Evolutionary conservation across 2,888 invertebrate species (phyloP).

Genomic region (Acanthosepion pharaonis): DNA sequence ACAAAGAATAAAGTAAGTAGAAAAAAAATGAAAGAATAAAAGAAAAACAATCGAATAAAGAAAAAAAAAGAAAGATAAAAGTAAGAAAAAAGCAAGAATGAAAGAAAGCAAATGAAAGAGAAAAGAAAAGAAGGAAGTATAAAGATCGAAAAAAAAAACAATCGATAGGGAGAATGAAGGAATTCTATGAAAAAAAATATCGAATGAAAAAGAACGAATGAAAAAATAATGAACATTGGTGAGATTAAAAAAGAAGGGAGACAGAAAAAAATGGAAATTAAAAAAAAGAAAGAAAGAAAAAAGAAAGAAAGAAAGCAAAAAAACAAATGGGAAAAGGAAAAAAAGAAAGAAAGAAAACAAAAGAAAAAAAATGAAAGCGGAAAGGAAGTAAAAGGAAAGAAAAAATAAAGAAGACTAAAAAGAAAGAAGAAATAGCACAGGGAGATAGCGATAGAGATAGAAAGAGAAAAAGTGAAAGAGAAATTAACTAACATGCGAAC

Average conservation of each 20-base stretch:
- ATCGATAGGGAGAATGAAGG: background rate
- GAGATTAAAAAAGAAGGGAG: background rate
- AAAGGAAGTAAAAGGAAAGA: background rate
- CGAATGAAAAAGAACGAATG: background rate
- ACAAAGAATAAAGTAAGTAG: background rate
- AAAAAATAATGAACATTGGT: background rate
- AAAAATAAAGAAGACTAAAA: background rate
- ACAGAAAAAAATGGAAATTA: background rate
- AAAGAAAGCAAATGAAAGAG: background rate
- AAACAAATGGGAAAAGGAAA: too few species aligned
- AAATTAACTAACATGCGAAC: too few species aligned
- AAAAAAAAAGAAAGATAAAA: background rate
- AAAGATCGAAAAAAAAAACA: background rate
- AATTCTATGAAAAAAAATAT: background rate
- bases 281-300: background rate
- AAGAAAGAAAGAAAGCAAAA: too few species aligned
- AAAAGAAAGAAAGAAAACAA: background rate
- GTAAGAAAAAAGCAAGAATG: background rate
- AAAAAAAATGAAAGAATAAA: background rate
- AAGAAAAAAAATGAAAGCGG: background rate
- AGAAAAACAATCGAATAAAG: background rate
- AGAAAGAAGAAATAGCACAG: background rate
- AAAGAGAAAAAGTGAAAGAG: too few species aligned
- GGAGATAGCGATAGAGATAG: too few species aligned
- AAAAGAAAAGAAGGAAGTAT: background rate